These are phyloP conservation scores for Agapornis canus DNA, from an alignment of 2,797 vertebrate species.

Conservation along the genomic window DNA sequence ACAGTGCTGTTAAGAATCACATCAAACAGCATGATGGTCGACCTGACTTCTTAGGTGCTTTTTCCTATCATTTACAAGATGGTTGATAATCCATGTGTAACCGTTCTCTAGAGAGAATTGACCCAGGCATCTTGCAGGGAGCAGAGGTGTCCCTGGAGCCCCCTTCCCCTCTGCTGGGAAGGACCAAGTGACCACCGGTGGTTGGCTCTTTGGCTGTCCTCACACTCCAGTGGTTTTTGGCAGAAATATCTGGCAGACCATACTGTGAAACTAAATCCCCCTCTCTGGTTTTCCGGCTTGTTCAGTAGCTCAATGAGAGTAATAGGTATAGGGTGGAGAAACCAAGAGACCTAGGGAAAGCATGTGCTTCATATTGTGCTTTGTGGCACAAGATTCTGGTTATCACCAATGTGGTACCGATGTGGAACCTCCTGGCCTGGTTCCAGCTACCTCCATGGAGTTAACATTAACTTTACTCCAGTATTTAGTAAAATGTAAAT, in stretches of 20 bases:
- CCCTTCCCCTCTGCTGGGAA: neutral
- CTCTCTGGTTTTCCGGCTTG: neutral
- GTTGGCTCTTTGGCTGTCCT: neutral
- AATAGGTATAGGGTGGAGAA: neutral
- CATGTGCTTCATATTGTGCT: accelerated
- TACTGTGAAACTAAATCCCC: neutral
- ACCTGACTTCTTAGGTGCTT: neutral
- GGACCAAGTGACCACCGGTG: neutral
- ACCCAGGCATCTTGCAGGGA: neutral
- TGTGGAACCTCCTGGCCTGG: neutral
- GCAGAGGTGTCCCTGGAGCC: neutral
- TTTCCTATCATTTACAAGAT: neutral
- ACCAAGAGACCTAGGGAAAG: neutral
- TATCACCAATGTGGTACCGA: neutral
- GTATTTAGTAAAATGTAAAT: neutral
- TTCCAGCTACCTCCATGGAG: neutral
- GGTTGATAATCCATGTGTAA: accelerated
- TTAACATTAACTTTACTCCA: neutral
- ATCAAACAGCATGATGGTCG: neutral
- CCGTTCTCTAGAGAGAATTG: neutral
- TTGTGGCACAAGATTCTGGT: neutral
- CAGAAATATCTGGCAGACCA: neutral
- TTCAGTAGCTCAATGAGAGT: neutral
- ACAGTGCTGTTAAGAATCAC: neutral
- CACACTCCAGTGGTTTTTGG: neutral